These are phyloP conservation scores for Abrostola triplasia DNA, from an alignment of 2,888 invertebrate genomes.

Conservation along the genomic window DNA sequence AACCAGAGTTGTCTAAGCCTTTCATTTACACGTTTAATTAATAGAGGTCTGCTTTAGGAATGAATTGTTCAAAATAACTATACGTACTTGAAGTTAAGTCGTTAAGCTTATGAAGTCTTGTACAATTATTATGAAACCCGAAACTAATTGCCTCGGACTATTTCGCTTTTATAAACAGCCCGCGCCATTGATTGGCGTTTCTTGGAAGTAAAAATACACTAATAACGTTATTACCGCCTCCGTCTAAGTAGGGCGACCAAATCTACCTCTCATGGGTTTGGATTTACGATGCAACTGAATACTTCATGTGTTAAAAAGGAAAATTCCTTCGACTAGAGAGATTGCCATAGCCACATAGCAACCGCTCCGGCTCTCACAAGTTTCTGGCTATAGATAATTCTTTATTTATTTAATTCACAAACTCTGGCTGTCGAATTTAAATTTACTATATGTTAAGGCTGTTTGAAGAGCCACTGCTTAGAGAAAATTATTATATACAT, in stretches of 20 bases:
- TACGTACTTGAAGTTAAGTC: neutral
- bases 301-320: neutral
- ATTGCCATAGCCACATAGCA: too few relatives aligned
- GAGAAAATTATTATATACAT: too few relatives aligned
- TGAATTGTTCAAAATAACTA: neutral
- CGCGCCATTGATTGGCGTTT: conserved; percentile 17
- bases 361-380: too few relatives aligned
- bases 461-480: too few relatives aligned
- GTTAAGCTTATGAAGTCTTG: conserved; percentile 16
- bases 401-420: too few relatives aligned
- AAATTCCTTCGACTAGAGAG: too few relatives aligned
- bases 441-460: too few relatives aligned
- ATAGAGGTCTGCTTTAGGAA: neutral
- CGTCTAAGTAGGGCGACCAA: neutral
- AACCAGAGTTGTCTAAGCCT: neutral
- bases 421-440: too few relatives aligned
- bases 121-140: conserved; percentile 28
- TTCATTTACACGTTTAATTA: conserved; percentile 1
- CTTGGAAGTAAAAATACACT: neutral
- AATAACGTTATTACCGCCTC: neutral
- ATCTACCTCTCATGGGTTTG: neutral
- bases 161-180: conserved; percentile 33
- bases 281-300: neutral
- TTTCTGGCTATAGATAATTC: too few relatives aligned
- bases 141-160: conserved; percentile 36